Evolutionary conservation across 35 echinoderm and acorn worm species (phyloP).

Genomic region (Apostichopus parvimensis): DNA sequence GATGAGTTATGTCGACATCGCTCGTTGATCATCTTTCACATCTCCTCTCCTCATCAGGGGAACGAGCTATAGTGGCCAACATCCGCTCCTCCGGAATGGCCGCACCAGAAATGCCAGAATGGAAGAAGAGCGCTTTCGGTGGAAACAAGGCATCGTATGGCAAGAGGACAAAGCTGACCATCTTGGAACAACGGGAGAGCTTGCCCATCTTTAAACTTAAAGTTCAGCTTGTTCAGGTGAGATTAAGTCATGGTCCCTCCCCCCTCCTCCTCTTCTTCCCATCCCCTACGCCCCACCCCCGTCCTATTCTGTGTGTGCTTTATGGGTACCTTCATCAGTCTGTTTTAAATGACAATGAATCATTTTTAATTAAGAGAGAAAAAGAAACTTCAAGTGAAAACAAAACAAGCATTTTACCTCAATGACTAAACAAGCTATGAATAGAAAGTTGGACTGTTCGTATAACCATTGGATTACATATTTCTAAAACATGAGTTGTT

Average conservation of each 20-base stretch:
- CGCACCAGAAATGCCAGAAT: constrained; percentile 94
- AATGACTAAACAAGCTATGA: too few species aligned
- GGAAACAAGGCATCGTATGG: constrained; percentile 98
- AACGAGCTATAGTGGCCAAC: constrained; percentile 82
- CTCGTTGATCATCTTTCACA: neutral
- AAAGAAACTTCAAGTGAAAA: too few species aligned
- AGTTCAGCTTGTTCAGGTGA: constrained; percentile 83
- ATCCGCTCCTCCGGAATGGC: constrained; percentile 78
- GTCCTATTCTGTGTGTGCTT: too few species aligned
- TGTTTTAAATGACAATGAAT: neutral
- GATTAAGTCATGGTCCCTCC: neutral
- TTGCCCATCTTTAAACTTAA: constrained; percentile 94
- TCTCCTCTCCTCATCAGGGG: constrained; percentile 49
- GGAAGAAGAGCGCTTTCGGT: constrained; percentile 96
- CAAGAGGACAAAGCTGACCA: constrained; percentile 90
- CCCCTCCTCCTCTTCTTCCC: too few species aligned
- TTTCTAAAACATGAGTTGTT: too few species aligned
- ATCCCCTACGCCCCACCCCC: too few species aligned
- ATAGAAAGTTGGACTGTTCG: too few species aligned
- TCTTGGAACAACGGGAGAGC: constrained; percentile 94
- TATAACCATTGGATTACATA: too few species aligned
- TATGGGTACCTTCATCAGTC: neutral
- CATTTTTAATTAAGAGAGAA: neutral
- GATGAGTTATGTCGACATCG: too few species aligned
- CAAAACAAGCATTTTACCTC: too few species aligned